phyloP scores from a whole-genome alignment of 2,888 invertebrate species.

The Gryllus longicercus region DNA sequence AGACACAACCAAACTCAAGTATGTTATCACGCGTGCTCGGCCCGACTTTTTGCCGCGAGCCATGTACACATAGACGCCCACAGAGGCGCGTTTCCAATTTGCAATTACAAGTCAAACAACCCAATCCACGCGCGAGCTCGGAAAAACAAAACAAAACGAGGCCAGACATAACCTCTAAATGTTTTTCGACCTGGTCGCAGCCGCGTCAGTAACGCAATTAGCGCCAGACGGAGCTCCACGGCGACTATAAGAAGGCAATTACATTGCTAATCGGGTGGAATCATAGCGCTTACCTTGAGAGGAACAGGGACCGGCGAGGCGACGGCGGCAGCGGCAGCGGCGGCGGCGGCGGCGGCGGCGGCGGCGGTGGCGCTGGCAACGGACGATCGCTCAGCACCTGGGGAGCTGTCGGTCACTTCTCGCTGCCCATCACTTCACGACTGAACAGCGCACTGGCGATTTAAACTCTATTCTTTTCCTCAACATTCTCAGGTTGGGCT shows the following conservation, averaged over 20 bases:
- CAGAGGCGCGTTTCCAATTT: slow-evolving; percentile 2
- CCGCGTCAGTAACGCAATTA: background rate
- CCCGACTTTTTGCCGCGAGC: background rate
- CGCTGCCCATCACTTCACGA: too few species aligned
- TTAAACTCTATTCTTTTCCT: too few species aligned
- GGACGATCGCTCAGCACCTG: too few species aligned
- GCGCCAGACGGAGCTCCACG: background rate
- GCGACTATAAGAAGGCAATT: background rate
- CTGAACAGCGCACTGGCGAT: too few species aligned
- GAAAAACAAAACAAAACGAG: background rate
- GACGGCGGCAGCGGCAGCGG: too few species aligned
- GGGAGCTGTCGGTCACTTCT: too few species aligned
- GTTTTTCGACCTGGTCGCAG: slow-evolving; percentile 2
- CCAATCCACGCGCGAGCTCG: background rate
- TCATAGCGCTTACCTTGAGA: background rate
- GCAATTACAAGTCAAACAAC: slow-evolving; percentile 11
- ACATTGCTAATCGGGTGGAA: slow-evolving; percentile 17
- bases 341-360: too few species aligned
- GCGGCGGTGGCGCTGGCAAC: too few species aligned
- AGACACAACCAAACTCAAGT: background rate
- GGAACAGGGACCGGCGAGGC: background rate
- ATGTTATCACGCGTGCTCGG: background rate
- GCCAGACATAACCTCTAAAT: slow-evolving; percentile 8
- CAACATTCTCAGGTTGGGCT: too few species aligned
- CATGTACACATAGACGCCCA: background rate